Conservation (phyloP, 2,888 invertebrate genomes). For the Stenodema calcarata region DNA sequence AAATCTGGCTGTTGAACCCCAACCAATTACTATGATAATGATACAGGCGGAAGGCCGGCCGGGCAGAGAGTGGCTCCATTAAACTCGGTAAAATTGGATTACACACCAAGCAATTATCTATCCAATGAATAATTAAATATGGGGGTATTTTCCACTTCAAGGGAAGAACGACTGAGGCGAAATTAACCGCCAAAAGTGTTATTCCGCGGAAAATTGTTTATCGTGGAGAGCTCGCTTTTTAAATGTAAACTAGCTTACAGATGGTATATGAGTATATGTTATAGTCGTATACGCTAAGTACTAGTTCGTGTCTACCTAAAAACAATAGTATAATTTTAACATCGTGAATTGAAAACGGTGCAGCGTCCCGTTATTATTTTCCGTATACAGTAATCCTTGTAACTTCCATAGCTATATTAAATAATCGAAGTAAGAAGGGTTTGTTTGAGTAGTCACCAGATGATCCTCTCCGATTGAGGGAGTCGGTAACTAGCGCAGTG, state of each 20-base stretch:
- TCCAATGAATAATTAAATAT: conserved; percentile 36
- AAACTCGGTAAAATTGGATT: conserved; percentile 36
- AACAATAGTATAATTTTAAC: too few species aligned
- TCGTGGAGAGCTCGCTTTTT: not conserved
- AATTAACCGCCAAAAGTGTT: not conserved
- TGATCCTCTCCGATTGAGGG: too few species aligned
- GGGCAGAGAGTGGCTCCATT: not conserved
- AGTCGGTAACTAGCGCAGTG: too few species aligned
- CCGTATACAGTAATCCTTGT: too few species aligned
- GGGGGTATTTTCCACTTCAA: conserved; percentile 8
- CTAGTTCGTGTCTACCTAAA: too few species aligned
- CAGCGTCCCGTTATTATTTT: too few species aligned
- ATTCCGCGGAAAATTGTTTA: not conserved
- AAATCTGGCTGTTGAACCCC: conserved; percentile 8
- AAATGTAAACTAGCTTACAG: not conserved
- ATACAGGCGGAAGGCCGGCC: not conserved
- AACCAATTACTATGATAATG: conserved; percentile 34
- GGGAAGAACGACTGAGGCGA: not conserved
- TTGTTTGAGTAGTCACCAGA: too few species aligned
- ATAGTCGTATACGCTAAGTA: too few species aligned
- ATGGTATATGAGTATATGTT: too few species aligned
- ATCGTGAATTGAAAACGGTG: too few species aligned
- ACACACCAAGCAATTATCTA: conserved; percentile 28
- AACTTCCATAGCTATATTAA: too few species aligned
- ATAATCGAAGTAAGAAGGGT: too few species aligned